These are phyloP conservation scores for Erebia ligea DNA, from an alignment of 2,888 invertebrate species.

Conservation along the genomic window DNA sequence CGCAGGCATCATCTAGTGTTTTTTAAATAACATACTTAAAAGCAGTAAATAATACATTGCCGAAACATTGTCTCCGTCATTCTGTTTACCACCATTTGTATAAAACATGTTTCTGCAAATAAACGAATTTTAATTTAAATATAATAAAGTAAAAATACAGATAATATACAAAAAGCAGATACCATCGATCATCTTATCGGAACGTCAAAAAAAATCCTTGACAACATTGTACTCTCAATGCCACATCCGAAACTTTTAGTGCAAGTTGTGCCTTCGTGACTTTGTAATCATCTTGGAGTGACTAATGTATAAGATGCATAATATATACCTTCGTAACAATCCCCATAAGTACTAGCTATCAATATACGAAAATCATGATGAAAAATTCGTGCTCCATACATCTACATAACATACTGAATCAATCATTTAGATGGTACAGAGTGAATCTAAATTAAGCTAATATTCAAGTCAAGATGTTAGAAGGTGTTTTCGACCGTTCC, in stretches of 20 bases:
- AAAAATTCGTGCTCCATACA: not conserved
- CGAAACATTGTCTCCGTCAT: too few relatives aligned
- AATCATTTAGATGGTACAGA: too few relatives aligned
- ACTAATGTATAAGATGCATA: constrained; percentile 40
- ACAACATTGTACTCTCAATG: constrained; percentile 7
- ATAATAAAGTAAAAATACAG: not conserved
- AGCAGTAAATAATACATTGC: too few relatives aligned
- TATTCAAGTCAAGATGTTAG: not conserved
- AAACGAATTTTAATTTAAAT: too few relatives aligned
- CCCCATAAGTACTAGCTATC: constrained; percentile 1
- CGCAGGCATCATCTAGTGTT: too few relatives aligned
- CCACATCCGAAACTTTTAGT: constrained; percentile 34
- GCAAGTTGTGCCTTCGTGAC: constrained; percentile 15
- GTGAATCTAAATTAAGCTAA: too few relatives aligned
- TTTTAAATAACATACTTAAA: too few relatives aligned
- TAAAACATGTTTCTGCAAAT: too few relatives aligned
- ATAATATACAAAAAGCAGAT: not conserved
- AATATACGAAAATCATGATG: constrained; percentile 1
- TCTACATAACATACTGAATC: not conserved
- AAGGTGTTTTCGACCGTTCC: too few relatives aligned
- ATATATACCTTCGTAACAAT: constrained; percentile 31
- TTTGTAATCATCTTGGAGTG: constrained; percentile 40
- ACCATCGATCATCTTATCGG: constrained; percentile 8
- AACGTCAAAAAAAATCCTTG: constrained; percentile 1
- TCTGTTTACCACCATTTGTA: too few relatives aligned